Evolutionary conservation across 2,888 invertebrate genomes (phyloP).

Genomic region (Lysandra bellargus): DNA sequence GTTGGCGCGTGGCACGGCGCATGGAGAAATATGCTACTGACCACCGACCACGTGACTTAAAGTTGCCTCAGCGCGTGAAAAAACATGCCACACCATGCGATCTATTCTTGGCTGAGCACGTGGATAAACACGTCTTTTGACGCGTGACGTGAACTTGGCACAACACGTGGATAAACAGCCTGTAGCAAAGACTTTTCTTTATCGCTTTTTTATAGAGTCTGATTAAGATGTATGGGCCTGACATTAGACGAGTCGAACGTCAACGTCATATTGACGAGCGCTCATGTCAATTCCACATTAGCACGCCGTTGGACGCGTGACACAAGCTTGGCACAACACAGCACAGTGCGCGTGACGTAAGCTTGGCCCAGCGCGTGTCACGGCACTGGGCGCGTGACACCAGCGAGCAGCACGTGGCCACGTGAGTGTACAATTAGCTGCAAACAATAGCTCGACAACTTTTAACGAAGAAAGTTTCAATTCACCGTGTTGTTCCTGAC

Average conservation of each 20-base stretch:
- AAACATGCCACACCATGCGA: not conserved
- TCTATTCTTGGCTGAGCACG: not conserved
- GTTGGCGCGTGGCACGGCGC: too few species aligned
- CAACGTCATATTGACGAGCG: too few species aligned
- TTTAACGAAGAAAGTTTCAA: constrained; percentile 11
- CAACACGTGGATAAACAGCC: not conserved
- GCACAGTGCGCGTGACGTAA: not conserved
- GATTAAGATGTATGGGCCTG: too few species aligned
- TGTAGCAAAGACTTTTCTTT: too few species aligned
- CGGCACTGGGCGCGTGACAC: not conserved
- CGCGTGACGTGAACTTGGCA: not conserved
- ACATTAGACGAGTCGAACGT: too few species aligned
- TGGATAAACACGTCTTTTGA: not conserved
- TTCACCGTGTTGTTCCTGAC: not conserved
- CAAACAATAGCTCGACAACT: not conserved
- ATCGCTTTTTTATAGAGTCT: too few species aligned
- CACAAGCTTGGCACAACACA: not conserved
- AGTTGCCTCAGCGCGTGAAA: not conserved
- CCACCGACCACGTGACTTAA: not conserved
- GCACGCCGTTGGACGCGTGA: not conserved
- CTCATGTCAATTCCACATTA: too few species aligned
- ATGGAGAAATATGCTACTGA: too few species aligned
- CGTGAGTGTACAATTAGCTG: not conserved
- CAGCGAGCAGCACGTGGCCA: not conserved
- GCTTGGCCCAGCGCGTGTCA: not conserved